Evolutionary conservation across 1,140 invertebrate genomes (phyloP), one percentile per base, ranked within the genome.

Genomic region (Phthorimaea operculella): DNA sequence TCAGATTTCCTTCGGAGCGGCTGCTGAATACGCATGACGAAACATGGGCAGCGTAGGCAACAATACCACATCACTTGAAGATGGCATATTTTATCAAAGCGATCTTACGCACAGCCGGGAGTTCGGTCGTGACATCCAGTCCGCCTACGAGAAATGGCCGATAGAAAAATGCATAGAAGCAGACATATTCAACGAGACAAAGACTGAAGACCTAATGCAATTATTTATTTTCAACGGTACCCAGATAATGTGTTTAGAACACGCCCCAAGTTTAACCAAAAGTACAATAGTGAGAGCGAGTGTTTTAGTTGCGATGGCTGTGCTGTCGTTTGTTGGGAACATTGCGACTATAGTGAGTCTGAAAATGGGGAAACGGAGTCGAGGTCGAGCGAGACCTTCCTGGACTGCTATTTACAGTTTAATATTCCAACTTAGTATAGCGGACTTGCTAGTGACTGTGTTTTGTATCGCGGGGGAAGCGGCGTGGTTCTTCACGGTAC

Each of bases 381-480:
- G 87, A 16, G 74, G 87, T 44, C 83, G 86, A 55, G 83, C 86
- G 0, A 68, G 88, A 62, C 86, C 92, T 61, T 87, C 88, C 51
- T 88, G 88, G 82, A 91, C 89, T 33, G 90, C 92, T 3, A 91
- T 94, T 51, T 94, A 94, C 71, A 90, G 89, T 16, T 76, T 95
- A 36, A 93, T 94, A 63, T 88, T 93, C 28, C 92, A 94, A 68
- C 83, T 93, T 0, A 90, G 90, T 0, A 83, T 92, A 17, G 92
- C 93, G 0, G 94, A 96, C 79, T 86, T 93, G 6, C 79, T 94
- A 6, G 93, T 96, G 0, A 92, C 93, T 0, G 81, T 94, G 36
- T 94, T 94, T 76, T 95, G 93, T 72, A 89, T 95, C 51, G 88
- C 89, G 1, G 92, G 92, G 0, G 93, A 96, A 64, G 91, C 92